phyloP scores from a whole-genome alignment of 2,797 vertebrate genomes.

The Ptychobarbus kaznakovi region DNA sequence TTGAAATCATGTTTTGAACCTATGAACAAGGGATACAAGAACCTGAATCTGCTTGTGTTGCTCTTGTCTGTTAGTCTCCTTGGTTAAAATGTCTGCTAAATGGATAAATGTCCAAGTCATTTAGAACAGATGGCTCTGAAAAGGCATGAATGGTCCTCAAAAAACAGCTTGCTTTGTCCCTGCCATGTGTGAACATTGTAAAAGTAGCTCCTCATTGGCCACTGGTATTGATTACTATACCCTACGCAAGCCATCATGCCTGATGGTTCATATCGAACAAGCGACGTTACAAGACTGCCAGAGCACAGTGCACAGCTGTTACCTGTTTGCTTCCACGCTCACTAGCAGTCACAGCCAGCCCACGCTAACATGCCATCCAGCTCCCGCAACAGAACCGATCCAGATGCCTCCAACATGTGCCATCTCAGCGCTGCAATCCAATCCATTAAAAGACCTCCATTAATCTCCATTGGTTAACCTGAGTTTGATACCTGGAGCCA shows the following conservation, averaged over 20 bases:
- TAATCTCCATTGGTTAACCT: constrained; percentile 63
- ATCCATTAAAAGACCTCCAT: constrained; percentile 59
- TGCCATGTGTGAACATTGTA: constrained; percentile 27
- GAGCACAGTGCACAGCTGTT: constrained; percentile 30
- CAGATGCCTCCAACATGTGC: constrained; percentile 34
- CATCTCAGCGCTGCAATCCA: constrained; percentile 49
- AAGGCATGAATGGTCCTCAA: constrained; percentile 31
- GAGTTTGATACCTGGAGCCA: constrained; percentile 39
- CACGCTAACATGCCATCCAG: constrained; percentile 19
- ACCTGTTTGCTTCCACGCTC: constrained; percentile 7
- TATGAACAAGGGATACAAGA: neutral
- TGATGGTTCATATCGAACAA: constrained; percentile 59
- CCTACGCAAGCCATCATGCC: constrained; percentile 48
- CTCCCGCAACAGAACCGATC: neutral
- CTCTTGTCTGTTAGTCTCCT: neutral
- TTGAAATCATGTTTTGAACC: neutral
- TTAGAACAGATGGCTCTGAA: constrained; percentile 6
- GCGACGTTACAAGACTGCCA: constrained; percentile 16
- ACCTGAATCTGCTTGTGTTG: neutral
- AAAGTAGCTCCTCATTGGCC: constrained; percentile 50
- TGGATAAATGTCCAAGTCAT: neutral
- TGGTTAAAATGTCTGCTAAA: neutral
- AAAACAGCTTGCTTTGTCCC: constrained; percentile 43
- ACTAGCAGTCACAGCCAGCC: constrained; percentile 17
- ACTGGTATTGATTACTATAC: constrained; percentile 61